These are phyloP conservation scores for Alligator mississippiensis DNA, from an alignment of 2,113 vertebrate genomes.

Conservation along the genomic window DNA sequence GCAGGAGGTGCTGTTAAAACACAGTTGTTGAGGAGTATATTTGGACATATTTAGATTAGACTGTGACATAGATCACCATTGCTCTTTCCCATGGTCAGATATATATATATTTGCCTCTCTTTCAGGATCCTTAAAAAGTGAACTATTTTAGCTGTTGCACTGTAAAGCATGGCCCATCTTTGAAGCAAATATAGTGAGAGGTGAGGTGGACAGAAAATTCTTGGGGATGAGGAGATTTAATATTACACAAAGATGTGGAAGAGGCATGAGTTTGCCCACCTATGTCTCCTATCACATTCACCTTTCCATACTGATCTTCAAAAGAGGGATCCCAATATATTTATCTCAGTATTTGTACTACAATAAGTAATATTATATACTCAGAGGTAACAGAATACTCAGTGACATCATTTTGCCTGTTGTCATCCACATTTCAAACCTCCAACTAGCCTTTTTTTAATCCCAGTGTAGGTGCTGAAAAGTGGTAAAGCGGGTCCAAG, in stretches of 20 bases:
- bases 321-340: not conserved
- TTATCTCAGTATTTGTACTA: not conserved
- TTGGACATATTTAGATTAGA: slow-evolving; percentile 19
- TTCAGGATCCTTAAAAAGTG: slow-evolving; percentile 12
- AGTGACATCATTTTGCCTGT: not conserved
- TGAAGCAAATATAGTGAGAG: not conserved
- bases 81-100: not conserved
- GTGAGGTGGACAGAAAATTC: not conserved
- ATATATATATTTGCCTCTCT: not conserved
- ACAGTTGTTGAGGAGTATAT: not conserved
- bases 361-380: not conserved
- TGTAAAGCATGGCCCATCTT: not conserved
- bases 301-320: not conserved
- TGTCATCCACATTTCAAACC: not conserved
- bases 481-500: not conserved
- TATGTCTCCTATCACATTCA: not conserved
- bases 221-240: not conserved
- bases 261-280: not conserved
- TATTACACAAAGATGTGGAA: not conserved
- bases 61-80: slow-evolving; percentile 5
- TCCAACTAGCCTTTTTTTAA: not conserved
- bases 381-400: not conserved
- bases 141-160: not conserved
- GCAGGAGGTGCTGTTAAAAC: not conserved
- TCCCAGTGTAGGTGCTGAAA: not conserved